Conservation (phyloP, 2,113 vertebrate species). For the Daubentonia madagascariensis region DNA sequence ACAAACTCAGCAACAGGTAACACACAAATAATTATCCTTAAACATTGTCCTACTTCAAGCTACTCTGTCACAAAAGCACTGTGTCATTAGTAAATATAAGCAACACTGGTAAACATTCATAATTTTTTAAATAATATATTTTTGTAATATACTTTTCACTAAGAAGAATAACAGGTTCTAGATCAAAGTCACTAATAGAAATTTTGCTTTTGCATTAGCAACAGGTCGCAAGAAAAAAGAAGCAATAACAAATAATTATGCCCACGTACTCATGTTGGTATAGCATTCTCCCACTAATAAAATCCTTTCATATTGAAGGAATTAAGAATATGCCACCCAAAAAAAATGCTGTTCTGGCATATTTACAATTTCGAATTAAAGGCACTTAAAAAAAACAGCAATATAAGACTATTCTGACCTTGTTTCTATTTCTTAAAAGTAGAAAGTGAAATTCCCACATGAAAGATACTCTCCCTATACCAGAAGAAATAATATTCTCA, state of each 20-base stretch:
- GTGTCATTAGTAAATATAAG: background rate
- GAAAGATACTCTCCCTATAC: background rate
- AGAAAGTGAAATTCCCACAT: background rate
- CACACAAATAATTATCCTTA: conserved; percentile 5
- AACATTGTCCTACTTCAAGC: background rate
- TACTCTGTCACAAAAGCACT: background rate
- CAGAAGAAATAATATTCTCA: background rate
- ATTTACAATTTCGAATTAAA: background rate
- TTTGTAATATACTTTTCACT: background rate
- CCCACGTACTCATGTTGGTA: background rate
- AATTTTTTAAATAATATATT: background rate
- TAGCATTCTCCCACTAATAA: background rate
- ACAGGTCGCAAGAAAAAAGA: background rate
- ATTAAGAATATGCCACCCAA: background rate
- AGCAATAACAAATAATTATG: background rate
- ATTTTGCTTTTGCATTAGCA: background rate
- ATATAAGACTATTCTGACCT: background rate
- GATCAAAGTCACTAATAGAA: conserved; percentile 32
- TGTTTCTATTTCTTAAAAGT: background rate
- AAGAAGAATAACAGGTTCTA: conserved; percentile 18
- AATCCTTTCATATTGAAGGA: background rate
- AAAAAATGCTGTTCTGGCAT: background rate
- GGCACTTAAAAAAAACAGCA: background rate
- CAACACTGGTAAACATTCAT: background rate
- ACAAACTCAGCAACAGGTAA: background rate